Conservation (phyloP, 2,797 vertebrate species). For the Streptopelia turtur region DNA sequence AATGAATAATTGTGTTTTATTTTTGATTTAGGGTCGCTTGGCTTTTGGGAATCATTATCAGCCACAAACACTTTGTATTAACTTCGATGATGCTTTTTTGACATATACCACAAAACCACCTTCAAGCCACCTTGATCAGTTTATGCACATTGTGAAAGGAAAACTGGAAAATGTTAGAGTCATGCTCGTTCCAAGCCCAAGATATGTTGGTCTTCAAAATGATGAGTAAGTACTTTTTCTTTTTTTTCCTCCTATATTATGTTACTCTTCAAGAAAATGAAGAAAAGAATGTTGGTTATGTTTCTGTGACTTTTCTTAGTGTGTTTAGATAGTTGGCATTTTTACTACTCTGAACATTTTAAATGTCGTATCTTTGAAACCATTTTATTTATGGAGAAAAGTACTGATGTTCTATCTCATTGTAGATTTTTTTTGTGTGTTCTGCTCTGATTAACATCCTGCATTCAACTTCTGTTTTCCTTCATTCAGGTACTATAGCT, state of each 20-base stretch:
- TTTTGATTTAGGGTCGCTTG: constrained; percentile 88
- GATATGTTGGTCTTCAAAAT: constrained; percentile 94
- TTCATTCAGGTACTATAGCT: not conserved
- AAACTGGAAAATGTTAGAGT: constrained; percentile 96
- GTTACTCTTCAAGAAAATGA: not conserved
- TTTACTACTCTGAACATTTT: not conserved
- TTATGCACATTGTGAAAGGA: constrained; percentile 98
- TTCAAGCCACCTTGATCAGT: constrained; percentile 96
- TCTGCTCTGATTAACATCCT: not conserved
- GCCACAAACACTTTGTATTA: constrained; percentile 94
- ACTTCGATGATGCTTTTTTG: constrained; percentile 96
- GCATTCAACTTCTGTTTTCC: not conserved
- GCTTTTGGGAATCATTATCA: constrained; percentile 98
- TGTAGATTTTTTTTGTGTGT: not conserved
- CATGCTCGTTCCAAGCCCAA: constrained; percentile 97
- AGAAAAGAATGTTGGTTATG: not conserved
- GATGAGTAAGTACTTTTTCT: constrained; percentile 88
- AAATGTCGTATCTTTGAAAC: not conserved
- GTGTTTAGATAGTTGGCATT: not conserved
- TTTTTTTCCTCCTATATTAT: not conserved
- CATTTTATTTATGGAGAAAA: not conserved
- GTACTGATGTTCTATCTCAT: fast-evolving
- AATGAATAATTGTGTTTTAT: not conserved
- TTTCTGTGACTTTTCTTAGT: not conserved
- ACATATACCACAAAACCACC: constrained; percentile 97